Percentiles rank a stretch among this genome's conserved stretches.
phyloP scores from a whole-genome alignment of 2,113 vertebrate species.

The Caranx melampygus region DNA sequence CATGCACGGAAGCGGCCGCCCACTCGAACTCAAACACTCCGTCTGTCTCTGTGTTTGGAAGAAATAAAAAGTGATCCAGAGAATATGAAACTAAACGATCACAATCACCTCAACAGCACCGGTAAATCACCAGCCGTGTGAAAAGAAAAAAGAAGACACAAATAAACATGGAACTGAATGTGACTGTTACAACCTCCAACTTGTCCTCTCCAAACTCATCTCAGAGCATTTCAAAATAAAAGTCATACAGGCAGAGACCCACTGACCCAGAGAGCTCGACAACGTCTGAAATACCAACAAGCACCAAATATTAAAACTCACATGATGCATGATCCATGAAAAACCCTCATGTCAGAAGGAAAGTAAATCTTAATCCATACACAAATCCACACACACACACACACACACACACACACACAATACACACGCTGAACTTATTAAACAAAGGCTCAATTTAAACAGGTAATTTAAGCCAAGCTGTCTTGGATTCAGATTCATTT shows the following conservation, averaged over 20 bases:
- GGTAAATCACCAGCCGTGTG: no score
- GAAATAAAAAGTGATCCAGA: no score
- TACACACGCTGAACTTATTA: neutral
- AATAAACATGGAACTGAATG: no score
- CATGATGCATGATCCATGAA: neutral
- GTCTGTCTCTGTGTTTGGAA: conserved; percentile 2
- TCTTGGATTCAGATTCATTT: neutral
- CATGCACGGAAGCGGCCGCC: conserved; percentile 43
- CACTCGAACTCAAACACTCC: conserved; percentile 30
- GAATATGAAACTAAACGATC: no score
- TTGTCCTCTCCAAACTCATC: no score
- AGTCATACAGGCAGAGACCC: neutral
- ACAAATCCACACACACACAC: neutral
- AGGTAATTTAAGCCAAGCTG: neutral
- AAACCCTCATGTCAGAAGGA: neutral
- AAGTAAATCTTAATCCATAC: neutral
- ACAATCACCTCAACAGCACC: no score
- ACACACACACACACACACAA: neutral
- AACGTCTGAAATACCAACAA: conserved; percentile 7
- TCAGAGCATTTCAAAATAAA: no score
- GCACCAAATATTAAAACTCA: neutral
- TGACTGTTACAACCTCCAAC: no score
- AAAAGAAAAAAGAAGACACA: no score
- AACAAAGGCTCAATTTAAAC: neutral
- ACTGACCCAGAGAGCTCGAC: neutral